Evolutionary conservation across 2,797 vertebrate genomes (phyloP).

Genomic region (Myripristis jacobus): DNA sequence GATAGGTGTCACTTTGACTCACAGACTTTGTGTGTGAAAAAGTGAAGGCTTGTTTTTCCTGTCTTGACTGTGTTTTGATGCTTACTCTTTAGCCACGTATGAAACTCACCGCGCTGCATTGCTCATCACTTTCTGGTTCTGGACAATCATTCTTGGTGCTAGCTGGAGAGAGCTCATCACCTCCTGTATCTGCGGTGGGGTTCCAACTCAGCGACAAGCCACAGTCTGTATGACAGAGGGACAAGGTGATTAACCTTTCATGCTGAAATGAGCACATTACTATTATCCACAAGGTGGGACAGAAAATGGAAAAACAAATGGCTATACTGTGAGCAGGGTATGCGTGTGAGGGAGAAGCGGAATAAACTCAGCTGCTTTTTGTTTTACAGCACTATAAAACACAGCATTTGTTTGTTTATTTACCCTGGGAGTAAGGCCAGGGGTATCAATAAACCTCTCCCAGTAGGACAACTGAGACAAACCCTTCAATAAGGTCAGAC

Average conservation of each 20-base stretch:
- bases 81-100: background rate
- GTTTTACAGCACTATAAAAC: constrained; percentile 16
- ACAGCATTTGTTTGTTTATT: constrained; percentile 16
- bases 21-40: background rate
- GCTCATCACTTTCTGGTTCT: constrained; percentile 40
- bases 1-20: background rate
- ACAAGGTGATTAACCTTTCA: constrained; percentile 12
- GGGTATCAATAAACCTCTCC: constrained; percentile 8
- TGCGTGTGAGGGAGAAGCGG: background rate
- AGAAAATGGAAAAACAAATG: background rate
- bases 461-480: background rate
- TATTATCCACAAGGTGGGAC: constrained; percentile 1
- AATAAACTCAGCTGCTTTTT: constrained; percentile 6
- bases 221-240: constrained; percentile 56
- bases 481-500: background rate
- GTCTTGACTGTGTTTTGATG: background rate
- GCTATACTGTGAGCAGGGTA: background rate
- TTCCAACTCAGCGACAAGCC: constrained; percentile 71
- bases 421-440: constrained; percentile 6
- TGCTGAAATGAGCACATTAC: background rate
- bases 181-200: constrained; percentile 4
- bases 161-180: constrained; percentile 26
- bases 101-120: constrained; percentile 47
- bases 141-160: constrained; percentile 43
- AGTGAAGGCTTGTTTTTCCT: background rate